Percentiles rank a stretch among this genome's conserved stretches.
Conservation (phyloP, 2,113 vertebrate species). For the Nycticorax nycticorax region DNA sequence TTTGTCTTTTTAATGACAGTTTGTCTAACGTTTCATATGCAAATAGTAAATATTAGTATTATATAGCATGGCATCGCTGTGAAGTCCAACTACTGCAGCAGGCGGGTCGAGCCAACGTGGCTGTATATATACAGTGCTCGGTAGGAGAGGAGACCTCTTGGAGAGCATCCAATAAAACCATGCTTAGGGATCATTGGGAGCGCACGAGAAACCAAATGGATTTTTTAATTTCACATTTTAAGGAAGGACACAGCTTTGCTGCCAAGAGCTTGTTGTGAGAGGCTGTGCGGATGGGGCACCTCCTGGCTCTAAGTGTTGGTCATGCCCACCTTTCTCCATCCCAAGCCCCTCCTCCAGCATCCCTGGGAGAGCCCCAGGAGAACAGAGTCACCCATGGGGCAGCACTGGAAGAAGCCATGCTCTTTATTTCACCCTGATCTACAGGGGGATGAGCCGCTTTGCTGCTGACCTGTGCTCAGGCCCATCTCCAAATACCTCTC, state of each 20-base stretch:
- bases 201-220: background rate
- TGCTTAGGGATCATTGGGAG: background rate
- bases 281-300: background rate
- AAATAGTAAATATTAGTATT: background rate
- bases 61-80: too few species aligned
- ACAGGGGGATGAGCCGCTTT: rapidly evolving
- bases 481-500: background rate
- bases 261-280: background rate
- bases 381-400: rapidly evolving
- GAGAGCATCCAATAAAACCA: background rate
- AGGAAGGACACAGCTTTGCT: background rate
- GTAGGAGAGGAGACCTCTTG: background rate
- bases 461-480: background rate
- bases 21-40: rapidly evolving
- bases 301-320: background rate
- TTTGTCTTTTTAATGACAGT: background rate
- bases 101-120: rapidly evolving
- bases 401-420: rapidly evolving
- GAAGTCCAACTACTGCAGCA: background rate
- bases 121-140: background rate
- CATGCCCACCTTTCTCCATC: background rate
- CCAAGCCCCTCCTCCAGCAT: background rate
- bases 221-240: background rate
- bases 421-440: background rate
- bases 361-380: background rate